Evolutionary conservation across 2,797 vertebrate species (phyloP).

Genomic region (Pseudomugil tenellus): DNA sequence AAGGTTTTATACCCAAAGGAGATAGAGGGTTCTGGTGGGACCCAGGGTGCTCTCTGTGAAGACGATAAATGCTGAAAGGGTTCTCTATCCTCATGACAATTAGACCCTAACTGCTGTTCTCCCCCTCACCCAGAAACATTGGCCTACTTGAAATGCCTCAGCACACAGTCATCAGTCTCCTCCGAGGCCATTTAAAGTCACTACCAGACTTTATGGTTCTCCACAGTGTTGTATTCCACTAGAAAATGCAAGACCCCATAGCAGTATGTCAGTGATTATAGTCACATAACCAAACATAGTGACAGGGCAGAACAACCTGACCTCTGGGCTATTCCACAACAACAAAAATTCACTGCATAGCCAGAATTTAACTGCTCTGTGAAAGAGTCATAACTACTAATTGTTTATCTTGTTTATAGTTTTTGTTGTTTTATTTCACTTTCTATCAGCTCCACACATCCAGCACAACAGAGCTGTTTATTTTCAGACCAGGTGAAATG

Average conservation of each 20-base stretch:
- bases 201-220: constrained; percentile 44
- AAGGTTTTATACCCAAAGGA: constrained; percentile 45
- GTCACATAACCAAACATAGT: constrained; percentile 52
- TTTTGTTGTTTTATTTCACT: constrained; percentile 33
- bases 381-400: constrained; percentile 51
- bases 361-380: constrained; percentile 34
- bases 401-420: constrained; percentile 37
- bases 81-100: constrained; percentile 63
- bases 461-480: constrained; percentile 10
- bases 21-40: constrained; percentile 37
- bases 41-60: constrained; percentile 44
- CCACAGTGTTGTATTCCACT: constrained; percentile 32
- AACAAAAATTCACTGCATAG: constrained; percentile 11
- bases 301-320: constrained; percentile 47
- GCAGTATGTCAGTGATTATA: constrained; percentile 40
- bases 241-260: constrained; percentile 35
- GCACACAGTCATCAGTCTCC: constrained; percentile 63
- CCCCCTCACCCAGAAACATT: constrained; percentile 38
- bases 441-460: neutral
- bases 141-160: constrained; percentile 43
- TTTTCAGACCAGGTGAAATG: constrained; percentile 4
- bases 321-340: constrained; percentile 32
- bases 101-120: constrained; percentile 44
- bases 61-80: constrained; percentile 64
- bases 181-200: constrained; percentile 55